Evolutionary conservation across 2,797 vertebrate species (phyloP), one percentile per base, ranked within the genome.

Genomic region (Microctenopoma stevenorrisi): DNA sequence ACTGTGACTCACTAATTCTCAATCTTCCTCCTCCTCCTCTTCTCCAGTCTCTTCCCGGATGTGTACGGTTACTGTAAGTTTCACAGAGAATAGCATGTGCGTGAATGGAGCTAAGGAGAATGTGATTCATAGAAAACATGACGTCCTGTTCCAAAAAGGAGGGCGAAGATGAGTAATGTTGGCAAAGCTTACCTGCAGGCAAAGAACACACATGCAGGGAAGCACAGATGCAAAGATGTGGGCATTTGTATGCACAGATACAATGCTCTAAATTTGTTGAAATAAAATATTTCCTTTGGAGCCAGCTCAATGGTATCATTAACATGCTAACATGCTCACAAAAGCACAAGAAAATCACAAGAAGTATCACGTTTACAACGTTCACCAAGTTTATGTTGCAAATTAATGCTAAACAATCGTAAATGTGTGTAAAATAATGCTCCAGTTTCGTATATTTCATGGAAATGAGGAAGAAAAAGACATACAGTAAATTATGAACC

Each of bases 41-140:
- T 47, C 50, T 40, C 53, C 51, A 1, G 0, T 35, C 59, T 66
- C 44, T 43, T 57, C 40, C 33, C 18, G 50, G 37, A 59, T 54
- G 18, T 25, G 64, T 0, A 40, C 58, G 58, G 63, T 74, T 46
- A 73, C 79, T 66, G 72, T 72, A 70, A 40, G 60, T 22, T 48
- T 76, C 61, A 37, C 33, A 11, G 54, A 63, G 56, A 70, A 75
- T 33, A 68, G 62, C 71, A 52, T 77, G 65, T 78, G 73, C 74
- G 71, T 79, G 83, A 88, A 84, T 78, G 85, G 53, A 87, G 75
- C 77, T 1, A 72, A 71, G 81, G 79, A 74, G 85, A 75, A 66
- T 69, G 64, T 85, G 82, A 89, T 79, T 84, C 81, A 77, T 64
- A 66, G 75, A 58, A 81, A 86, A 85, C 48, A n/a, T 75, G 76